A percentile compares a stretch with the other conserved stretches of the same genome.
Evolutionary conservation across 2,888 invertebrate genomes (phyloP).

Genomic region (Acrobeloides nanus): DNA sequence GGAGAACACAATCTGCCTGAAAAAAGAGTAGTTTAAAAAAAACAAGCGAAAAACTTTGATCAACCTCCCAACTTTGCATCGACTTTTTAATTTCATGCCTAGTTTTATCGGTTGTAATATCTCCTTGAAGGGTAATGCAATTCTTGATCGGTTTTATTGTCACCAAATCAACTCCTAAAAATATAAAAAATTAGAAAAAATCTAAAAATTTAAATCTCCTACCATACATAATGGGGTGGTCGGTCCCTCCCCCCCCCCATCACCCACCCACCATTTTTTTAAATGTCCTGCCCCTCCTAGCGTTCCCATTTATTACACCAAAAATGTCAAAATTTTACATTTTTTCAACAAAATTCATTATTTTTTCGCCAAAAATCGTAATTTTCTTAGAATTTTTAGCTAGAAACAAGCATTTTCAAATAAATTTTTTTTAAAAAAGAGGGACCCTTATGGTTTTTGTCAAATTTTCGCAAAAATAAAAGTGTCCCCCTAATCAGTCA

Average conservation of each 20-base stretch:
- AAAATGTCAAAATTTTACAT: too few species aligned
- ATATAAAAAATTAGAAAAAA: not conserved
- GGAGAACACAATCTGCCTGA: conserved; percentile 90
- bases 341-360: not conserved
- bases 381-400: too few species aligned
- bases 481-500: not conserved
- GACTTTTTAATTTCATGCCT: conserved; percentile 44
- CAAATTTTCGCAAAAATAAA: conserved; percentile 2
- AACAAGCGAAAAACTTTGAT: not conserved
- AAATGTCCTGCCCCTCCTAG: too few species aligned
- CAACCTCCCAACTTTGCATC: conserved; percentile 45
- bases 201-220: conserved; percentile 1
- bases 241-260: too few species aligned
- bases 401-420: too few species aligned
- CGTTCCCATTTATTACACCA: too few species aligned
- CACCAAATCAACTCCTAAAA: conserved; percentile 77
- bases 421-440: too few species aligned
- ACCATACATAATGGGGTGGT: too few species aligned
- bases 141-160: conserved; percentile 84
- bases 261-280: too few species aligned
- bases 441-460: too few species aligned
- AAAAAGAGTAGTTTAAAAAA: conserved; percentile 60
- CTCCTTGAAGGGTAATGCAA: conserved; percentile 79
- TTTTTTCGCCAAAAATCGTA: not conserved
- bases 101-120: conserved; percentile 82